phyloP scores from a whole-genome alignment of 1,140 invertebrate genomes.

The Temnothorax curvispinosus region DNA sequence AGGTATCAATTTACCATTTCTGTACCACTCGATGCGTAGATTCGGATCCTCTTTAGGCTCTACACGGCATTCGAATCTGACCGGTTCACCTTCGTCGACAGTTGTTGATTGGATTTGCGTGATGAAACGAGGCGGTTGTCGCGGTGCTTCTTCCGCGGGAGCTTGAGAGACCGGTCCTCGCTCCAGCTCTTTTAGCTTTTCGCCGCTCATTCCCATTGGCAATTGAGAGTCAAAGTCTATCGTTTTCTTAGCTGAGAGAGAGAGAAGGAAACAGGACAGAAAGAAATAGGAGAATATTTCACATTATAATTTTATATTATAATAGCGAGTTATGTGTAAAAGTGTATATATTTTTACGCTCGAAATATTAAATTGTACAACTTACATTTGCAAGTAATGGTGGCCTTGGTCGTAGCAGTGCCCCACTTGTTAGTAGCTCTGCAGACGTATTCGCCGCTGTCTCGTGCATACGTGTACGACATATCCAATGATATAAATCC shows the following conservation, averaged over 20 bases:
- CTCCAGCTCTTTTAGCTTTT: slow-evolving; percentile 97
- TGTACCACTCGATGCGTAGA: slow-evolving; percentile 96
- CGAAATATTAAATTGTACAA: slow-evolving; percentile 9
- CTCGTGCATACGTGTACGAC: slow-evolving; percentile 94
- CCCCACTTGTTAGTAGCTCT: slow-evolving; percentile 95
- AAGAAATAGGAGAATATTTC: not conserved
- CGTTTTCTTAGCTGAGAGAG: slow-evolving; percentile 90
- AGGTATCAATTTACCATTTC: slow-evolving; percentile 95
- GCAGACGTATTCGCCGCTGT: slow-evolving; percentile 95
- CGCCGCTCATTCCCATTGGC: slow-evolving; percentile 96
- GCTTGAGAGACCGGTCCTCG: slow-evolving; percentile 91
- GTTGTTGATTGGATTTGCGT: slow-evolving; percentile 93
- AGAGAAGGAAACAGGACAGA: not conserved
- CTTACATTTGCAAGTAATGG: slow-evolving; percentile 91
- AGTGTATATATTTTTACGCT: slow-evolving; percentile 15
- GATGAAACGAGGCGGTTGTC: slow-evolving; percentile 93
- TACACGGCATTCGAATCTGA: slow-evolving; percentile 97
- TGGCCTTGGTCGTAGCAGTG: slow-evolving; percentile 93
- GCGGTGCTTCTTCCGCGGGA: slow-evolving; percentile 89
- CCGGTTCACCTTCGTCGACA: slow-evolving; percentile 95
- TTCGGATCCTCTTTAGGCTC: slow-evolving; percentile 98
- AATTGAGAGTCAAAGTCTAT: slow-evolving; percentile 97
- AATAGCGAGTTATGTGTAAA: not conserved
- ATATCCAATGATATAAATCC: slow-evolving; percentile 96
- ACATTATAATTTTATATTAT: not conserved